Evolutionary conservation across 2,888 invertebrate species (phyloP).

Genomic region (Gortyna flavago): DNA sequence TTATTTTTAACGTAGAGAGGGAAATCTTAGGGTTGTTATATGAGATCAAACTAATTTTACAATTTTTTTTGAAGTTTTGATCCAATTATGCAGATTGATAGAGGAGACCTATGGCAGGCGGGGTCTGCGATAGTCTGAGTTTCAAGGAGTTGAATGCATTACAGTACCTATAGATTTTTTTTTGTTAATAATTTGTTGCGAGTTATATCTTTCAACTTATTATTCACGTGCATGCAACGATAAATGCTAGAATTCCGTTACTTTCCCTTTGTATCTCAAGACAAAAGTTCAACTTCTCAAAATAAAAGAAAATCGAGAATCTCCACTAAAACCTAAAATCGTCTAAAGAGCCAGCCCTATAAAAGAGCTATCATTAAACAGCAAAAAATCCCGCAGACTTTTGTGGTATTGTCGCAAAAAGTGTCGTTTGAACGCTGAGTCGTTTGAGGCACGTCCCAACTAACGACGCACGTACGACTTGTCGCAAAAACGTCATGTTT

Average conservation of each 20-base stretch:
- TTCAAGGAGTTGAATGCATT: not conserved
- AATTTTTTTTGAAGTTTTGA: not conserved
- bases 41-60: not conserved
- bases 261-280: not conserved
- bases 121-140: not conserved
- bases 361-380: constrained; percentile 35
- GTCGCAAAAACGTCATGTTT: constrained; percentile 46
- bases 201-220: not conserved
- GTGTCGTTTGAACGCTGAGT: constrained; percentile 36
- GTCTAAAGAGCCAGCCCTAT: constrained; percentile 40
- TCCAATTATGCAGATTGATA: not conserved
- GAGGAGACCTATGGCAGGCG: too few species aligned
- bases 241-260: not conserved
- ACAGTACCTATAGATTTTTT: not conserved
- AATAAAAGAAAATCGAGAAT: not conserved
- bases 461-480: constrained; percentile 51
- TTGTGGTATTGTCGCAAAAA: constrained; percentile 49
- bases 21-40: constrained; percentile 21
- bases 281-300: not conserved
- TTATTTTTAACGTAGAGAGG: constrained; percentile 37
- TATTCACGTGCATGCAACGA: not conserved
- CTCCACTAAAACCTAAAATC: not conserved
- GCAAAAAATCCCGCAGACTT: constrained; percentile 50
- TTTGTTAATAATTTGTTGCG: not conserved
- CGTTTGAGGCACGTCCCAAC: constrained; percentile 46